Base-by-base conservation (phyloP, 2,113 vertebrate genomes). In the Nyctibius bracteatus region DNA sequence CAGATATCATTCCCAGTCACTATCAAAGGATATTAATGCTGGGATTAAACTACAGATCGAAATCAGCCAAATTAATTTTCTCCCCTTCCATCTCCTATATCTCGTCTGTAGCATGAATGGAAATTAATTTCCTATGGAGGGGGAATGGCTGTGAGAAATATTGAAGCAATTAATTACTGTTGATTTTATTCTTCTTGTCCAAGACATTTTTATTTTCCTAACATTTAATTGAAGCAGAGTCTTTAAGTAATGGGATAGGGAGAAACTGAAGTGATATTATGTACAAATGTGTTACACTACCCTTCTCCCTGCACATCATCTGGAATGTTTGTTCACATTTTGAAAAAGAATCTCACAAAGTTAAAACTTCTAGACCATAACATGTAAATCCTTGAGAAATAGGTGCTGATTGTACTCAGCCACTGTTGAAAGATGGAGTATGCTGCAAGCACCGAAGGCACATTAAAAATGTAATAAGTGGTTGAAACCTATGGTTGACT, bases 41-140 rank as follows among this genome's bases (percentile, higher is more conserved):
- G 54, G 82, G 72, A 90, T 96, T 96, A 91, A 92, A 90, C 67
- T 86, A 71, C 63, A 81, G 86, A 81, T 74, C 92, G 77, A 72
- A 91, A 95, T 93, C 49, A 95, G 28, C 52, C 63, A 96, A 91
- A 96, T 95, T 97, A 97, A 96, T 96, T 95, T 96, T 93, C 63
- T 93, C 27, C 46, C 20, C 25, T 70, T 96, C 72, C 39, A 77
- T 84, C 43, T 89, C 57, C 66, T 91, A 52, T 72, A 66, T 94
- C 90, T 90, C 73, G 59, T 90, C 86, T 83, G 83, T 75, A 81
- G 28, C 49, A 67, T 79, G 88, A 96, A 92, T 90, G 77, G 90
- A 96, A 96, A 96, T 94, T 96, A 96, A 96, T 95, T 96, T 97
- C 92, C 71, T 94, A 81, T 88, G 67, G 73, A 92, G 37, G 28